A percentile compares a stretch with the other conserved stretches of the same genome.
Conservation (phyloP, 2,888 invertebrate species). For the Oxycera nigricornis region DNA sequence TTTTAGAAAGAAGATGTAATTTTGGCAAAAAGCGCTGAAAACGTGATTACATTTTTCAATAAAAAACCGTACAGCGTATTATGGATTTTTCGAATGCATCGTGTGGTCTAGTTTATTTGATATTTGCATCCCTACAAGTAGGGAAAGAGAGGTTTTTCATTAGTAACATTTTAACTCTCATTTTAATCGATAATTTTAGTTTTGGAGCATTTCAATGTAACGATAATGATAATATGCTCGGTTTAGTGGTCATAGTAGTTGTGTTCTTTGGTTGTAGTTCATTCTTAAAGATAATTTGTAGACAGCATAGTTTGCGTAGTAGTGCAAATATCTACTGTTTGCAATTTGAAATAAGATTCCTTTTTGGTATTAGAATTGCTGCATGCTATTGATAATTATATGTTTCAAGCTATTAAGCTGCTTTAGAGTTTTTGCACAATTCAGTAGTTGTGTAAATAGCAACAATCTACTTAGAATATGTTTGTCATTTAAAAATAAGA, state of each 20-base stretch:
- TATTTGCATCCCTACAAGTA: constrained; percentile 19
- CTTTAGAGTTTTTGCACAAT: not conserved
- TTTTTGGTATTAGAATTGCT: not conserved
- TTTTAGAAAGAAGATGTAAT: constrained; percentile 41
- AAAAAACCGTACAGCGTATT: constrained; percentile 45
- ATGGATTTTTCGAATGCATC: constrained; percentile 30
- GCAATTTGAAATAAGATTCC: not conserved
- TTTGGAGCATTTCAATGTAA: constrained; percentile 14
- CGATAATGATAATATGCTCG: not conserved
- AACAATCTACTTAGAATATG: not conserved
- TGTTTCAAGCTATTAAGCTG: not conserved
- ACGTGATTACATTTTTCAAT: constrained; percentile 41
- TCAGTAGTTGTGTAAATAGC: not conserved
- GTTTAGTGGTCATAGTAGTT: not conserved
- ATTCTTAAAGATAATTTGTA: not conserved
- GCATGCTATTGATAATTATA: constrained; percentile 12
- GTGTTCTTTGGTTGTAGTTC: not conserved
- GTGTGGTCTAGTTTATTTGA: constrained; percentile 40
- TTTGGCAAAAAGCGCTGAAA: constrained; percentile 49
- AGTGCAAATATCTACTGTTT: not conserved
- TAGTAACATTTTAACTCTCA: constrained; percentile 32
- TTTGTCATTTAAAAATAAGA: not conserved
- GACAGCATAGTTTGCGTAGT: not conserved
- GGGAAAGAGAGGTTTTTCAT: constrained; percentile 49
- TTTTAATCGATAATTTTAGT: constrained; percentile 16